Percentiles rank a stretch among this genome's conserved stretches.
These are phyloP conservation scores for Plodia interpunctella DNA, from an alignment of 1,140 invertebrate genomes.

Conservation along the genomic window DNA sequence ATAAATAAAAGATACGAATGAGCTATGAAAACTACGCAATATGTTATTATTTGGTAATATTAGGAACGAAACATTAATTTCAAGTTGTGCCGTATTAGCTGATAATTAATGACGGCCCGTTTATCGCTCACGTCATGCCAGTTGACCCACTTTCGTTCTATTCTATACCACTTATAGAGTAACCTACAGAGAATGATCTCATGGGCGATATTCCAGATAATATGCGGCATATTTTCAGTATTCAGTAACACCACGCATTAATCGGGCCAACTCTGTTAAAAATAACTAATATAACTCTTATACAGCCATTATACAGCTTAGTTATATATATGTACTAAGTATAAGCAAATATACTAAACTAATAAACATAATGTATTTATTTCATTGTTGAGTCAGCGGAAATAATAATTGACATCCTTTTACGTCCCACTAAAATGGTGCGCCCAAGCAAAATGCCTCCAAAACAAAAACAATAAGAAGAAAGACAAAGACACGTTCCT, in stretches of 20 bases:
- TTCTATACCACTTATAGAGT: conserved; percentile 64
- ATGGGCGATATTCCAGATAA: conserved; percentile 36
- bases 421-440: not conserved
- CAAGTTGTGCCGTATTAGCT: conserved; percentile 44
- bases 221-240: conserved; percentile 31
- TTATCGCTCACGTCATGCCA: conserved; percentile 70
- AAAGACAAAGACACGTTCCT: conserved; percentile 1
- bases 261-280: too few relatives aligned
- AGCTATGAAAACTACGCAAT: not conserved
- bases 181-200: conserved; percentile 45
- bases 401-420: conserved; percentile 1
- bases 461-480: not conserved
- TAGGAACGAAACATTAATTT: not conserved
- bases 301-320: too few relatives aligned
- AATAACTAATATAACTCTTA: too few relatives aligned
- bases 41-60: conserved; percentile 1
- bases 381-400: not conserved
- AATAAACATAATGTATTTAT: not conserved
- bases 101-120: conserved; percentile 68
- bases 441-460: not conserved
- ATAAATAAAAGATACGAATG: not conserved
- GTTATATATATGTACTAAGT: too few relatives aligned
- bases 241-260: not conserved
- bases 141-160: conserved; percentile 66
- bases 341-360: too few relatives aligned